phyloP scores from a whole-genome alignment of 2,797 vertebrate genomes.

The Ctenopoma multispine region DNA sequence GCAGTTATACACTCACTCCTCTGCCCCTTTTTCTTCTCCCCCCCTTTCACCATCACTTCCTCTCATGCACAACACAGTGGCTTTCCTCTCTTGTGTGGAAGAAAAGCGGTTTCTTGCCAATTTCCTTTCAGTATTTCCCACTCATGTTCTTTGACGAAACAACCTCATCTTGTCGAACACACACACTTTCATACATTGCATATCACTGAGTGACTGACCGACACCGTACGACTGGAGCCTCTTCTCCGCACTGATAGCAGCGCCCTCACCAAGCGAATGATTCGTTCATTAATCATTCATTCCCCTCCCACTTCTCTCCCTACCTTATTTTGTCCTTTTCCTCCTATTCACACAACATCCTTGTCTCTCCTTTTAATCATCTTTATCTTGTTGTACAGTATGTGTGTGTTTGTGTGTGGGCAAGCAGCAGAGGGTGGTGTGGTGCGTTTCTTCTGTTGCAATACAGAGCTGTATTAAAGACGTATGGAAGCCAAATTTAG shows the following conservation, averaged over 20 bases:
- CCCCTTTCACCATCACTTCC: slow-evolving; percentile 45
- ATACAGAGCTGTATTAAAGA: slow-evolving; percentile 51
- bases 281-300: slow-evolving; percentile 67
- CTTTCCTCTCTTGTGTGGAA: slow-evolving; percentile 43
- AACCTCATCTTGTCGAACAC: slow-evolving; percentile 46
- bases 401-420: slow-evolving; percentile 23
- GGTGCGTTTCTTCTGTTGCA: slow-evolving; percentile 52
- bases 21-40: slow-evolving; percentile 26
- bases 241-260: slow-evolving; percentile 60
- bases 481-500: slow-evolving; percentile 66
- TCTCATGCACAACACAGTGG: slow-evolving; percentile 46
- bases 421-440: slow-evolving; percentile 49
- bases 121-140: slow-evolving; percentile 61
- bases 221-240: slow-evolving; percentile 52
- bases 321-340: slow-evolving; percentile 47
- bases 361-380: slow-evolving; percentile 66
- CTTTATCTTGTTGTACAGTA: slow-evolving; percentile 44
- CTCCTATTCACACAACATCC: slow-evolving; percentile 42
- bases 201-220: slow-evolving; percentile 61
- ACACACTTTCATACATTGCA: slow-evolving; percentile 62
- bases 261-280: slow-evolving; percentile 50
- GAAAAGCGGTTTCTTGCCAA: slow-evolving; percentile 61
- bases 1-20: slow-evolving; percentile 64
- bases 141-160: slow-evolving; percentile 69
- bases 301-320: slow-evolving; percentile 36